Base-by-base conservation (phyloP, 2,888 invertebrate species). In the Alsophila aescularia region DNA sequence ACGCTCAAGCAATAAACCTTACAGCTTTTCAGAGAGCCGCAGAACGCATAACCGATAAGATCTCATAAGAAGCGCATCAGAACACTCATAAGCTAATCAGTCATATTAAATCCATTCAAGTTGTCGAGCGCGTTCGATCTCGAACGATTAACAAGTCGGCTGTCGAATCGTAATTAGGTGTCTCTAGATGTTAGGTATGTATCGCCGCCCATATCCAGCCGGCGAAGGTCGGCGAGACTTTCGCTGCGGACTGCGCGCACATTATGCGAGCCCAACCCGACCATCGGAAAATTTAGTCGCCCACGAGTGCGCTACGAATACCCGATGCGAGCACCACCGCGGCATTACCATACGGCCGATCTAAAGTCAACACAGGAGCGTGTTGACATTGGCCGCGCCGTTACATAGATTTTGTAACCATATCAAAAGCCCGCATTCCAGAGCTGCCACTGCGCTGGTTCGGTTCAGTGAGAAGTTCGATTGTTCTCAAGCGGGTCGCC, bases 151-250 rank as follows among this genome's bases (percentile, higher is more conserved):
- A 59, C 52, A 14, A 52, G 58, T 62, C 61, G 45, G 51, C 69
- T 73, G 68, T 75, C 69, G 72, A 79, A 75, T 78, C 71, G 70
- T 76, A 80, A 83, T 83, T 83, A 82, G 84, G 81, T 81, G 75
- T 83, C 77, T 78, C 81, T 64, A 79, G 78, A 75, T 72, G 72
- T 71, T 75, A 77, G 75, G 77, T 82, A 81, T 77, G 78, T 78
- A 81, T 76, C 79, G 73, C 78, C 82, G 79, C 74, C 87, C 84
- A 85, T 89, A 90, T 87, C 85, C 79, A 85, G 89, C 70, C 75
- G 70, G 70, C 77, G 90, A 91, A 90, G 90, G 90, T 87, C 90
- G 83, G 75, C 81, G 62, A 89, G 85, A 90, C 90, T 90, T 91
- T 91, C 90, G 90, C 90, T 85, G 72, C 73, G 66, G 68, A 65